Evolutionary conservation across 2,888 invertebrate species (phyloP).

Genomic region (Agrochola macilenta): DNA sequence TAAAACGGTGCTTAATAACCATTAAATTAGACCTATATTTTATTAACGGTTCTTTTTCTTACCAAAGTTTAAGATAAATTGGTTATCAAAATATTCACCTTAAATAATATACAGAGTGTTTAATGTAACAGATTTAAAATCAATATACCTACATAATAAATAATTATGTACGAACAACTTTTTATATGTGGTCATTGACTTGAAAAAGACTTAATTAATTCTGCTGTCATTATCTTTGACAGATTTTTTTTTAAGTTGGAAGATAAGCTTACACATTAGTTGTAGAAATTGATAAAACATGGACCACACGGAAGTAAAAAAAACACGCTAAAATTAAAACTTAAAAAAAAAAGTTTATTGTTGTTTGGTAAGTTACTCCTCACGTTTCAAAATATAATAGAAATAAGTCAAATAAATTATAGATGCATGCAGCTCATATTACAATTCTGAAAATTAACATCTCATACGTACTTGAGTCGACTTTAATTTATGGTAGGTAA

Average conservation of each 20-base stretch:
- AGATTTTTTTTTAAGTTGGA: slow-evolving; percentile 44
- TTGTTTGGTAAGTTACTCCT: not conserved
- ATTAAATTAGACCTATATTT: not conserved
- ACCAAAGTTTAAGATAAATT: slow-evolving; percentile 16
- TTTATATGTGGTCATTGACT: slow-evolving; percentile 71
- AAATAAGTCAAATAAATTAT: slow-evolving; percentile 13
- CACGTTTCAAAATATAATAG: not conserved
- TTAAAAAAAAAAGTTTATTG: not conserved
- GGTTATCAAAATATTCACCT: slow-evolving; percentile 1
- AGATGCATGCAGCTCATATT: not conserved
- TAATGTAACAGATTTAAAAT: slow-evolving; percentile 45
- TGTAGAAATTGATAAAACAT: slow-evolving; percentile 29
- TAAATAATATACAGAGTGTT: slow-evolving; percentile 3
- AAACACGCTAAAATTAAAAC: not conserved
- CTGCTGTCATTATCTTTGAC: slow-evolving; percentile 58
- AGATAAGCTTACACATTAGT: slow-evolving; percentile 15
- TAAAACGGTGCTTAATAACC: not conserved
- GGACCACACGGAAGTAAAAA: slow-evolving; percentile 9
- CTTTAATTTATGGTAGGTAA: slow-evolving; percentile 30
- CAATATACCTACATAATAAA: slow-evolving; percentile 40
- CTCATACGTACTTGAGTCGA: slow-evolving; percentile 42
- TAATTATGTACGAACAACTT: slow-evolving; percentile 59
- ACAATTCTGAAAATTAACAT: slow-evolving; percentile 36
- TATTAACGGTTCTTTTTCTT: not conserved
- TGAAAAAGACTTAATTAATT: slow-evolving; percentile 63